A percentile compares a stretch with the other conserved stretches of the same genome.
Evolutionary conservation across 2,888 invertebrate species (phyloP).

Genomic region (Rhamnusium bicolor): DNA sequence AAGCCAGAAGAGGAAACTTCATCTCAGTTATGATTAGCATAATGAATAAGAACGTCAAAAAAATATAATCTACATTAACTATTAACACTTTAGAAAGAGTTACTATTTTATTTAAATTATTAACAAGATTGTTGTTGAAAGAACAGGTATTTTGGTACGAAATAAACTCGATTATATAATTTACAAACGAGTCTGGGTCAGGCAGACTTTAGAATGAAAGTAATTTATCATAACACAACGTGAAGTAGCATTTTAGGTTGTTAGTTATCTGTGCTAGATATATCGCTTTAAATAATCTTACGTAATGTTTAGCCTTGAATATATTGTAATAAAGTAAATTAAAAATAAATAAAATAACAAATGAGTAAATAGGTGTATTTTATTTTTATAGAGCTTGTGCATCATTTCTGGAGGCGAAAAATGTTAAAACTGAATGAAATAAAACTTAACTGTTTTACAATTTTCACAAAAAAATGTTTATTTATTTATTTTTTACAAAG

Average conservation of each 20-base stretch:
- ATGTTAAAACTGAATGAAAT: too few relatives aligned
- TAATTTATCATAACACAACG: constrained; percentile 30
- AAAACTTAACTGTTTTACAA: too few relatives aligned
- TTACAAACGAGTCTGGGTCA: constrained; percentile 36
- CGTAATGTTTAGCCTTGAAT: neutral
- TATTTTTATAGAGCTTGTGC: too few relatives aligned
- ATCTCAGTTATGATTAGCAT: too few relatives aligned
- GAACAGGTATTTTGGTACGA: constrained; percentile 20
- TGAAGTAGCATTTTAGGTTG: constrained; percentile 35
- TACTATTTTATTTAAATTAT: constrained; percentile 7
- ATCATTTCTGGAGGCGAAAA: too few relatives aligned
- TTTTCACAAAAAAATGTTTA: too few relatives aligned
- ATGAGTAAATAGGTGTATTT: neutral
- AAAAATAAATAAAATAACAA: too few relatives aligned
- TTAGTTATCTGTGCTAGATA: neutral
- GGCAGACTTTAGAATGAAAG: constrained; percentile 41
- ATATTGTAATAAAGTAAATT: neutral
- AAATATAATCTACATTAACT: too few relatives aligned
- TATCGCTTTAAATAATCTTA: neutral
- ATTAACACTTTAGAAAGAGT: neutral
- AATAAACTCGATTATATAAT: constrained; percentile 20
- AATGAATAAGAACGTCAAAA: too few relatives aligned
- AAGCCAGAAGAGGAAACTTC: too few relatives aligned
- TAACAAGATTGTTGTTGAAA: neutral
- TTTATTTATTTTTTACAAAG: too few relatives aligned